Base-by-base conservation (phyloP, 2,888 invertebrate species). In the Agrochola litura region DNA sequence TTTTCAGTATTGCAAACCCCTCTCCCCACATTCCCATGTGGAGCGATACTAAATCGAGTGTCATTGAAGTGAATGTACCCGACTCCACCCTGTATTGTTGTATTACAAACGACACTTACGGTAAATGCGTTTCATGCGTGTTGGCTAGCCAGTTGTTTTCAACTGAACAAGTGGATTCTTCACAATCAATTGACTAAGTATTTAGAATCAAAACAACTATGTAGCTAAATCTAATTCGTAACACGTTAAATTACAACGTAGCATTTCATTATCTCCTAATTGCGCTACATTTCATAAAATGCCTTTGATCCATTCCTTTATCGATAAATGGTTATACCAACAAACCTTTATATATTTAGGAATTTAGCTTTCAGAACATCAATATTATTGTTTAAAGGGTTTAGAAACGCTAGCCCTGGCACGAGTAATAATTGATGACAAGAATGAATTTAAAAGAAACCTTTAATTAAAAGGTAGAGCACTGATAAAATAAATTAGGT, bases 401-500 rank as follows among this genome's bases (percentile, higher is more conserved):
- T 46, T 25, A 22, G 12, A 54, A 68, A 22, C 25, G 19, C 25
- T 37, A 60, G 8, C 22, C 25, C 1, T 16, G 8, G 8, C 1
- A 49, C 1, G 30, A 52, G n/a, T 52, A 10, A 30, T 30, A 30
- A 30, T 30, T 30, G 30, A 30, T 30, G 30, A 30, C 30, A 2
- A 30, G 30, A 30, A 30, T 30, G 9, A 61, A 63, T 63, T 56
- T 68, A 19, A 49, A n/a, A 49, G 5, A 64, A 69, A 49, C 22
- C 6, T 22, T 49, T 49, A 52, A 64, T 52, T 52, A 43, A 43
- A 77, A 69, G 6, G n/a, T 78, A 30, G 49, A 30, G 30, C n/a
- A 22, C 43, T 43, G 56, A 70, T 58, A 64, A 52, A 69, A 79
- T 65, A 22, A 52, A 78, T 64, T 79, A 19, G 41, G 30, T 70